These are phyloP conservation scores for Thermophis baileyi DNA, from an alignment of 2,113 vertebrate species.

Conservation along the genomic window DNA sequence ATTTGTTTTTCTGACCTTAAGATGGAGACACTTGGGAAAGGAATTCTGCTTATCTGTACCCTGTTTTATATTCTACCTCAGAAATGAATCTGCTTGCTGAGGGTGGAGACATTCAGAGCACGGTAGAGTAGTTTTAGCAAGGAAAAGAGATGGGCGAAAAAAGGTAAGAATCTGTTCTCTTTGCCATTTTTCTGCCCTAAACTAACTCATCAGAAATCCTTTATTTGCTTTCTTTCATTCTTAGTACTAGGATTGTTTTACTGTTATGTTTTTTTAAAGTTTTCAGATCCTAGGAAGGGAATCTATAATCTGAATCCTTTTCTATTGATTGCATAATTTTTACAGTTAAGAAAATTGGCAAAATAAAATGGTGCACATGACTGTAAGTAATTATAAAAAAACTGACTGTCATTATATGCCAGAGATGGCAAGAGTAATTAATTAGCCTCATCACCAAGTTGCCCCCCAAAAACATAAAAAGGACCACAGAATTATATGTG, in stretches of 20 bases:
- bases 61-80: neutral
- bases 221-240: neutral
- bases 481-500: neutral
- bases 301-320: neutral
- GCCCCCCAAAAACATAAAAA: neutral
- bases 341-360: neutral
- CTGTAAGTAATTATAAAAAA: neutral
- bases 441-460: neutral
- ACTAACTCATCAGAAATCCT: neutral
- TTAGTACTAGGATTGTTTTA: neutral
- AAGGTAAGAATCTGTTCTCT: neutral
- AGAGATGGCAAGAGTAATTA: neutral
- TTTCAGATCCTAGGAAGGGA: neutral
- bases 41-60: neutral
- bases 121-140: neutral
- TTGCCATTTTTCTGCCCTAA: neutral
- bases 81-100: neutral
- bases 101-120: neutral
- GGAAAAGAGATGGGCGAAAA: neutral
- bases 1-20: neutral
- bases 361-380: neutral
- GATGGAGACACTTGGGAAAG: neutral
- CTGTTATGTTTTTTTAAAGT: neutral
- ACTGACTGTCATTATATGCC: neutral
- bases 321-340: neutral